Evolutionary conservation across 1,140 invertebrate species (phyloP), one percentile per base, ranked within the genome.

Genomic region (Lepidurus arcticus): DNA sequence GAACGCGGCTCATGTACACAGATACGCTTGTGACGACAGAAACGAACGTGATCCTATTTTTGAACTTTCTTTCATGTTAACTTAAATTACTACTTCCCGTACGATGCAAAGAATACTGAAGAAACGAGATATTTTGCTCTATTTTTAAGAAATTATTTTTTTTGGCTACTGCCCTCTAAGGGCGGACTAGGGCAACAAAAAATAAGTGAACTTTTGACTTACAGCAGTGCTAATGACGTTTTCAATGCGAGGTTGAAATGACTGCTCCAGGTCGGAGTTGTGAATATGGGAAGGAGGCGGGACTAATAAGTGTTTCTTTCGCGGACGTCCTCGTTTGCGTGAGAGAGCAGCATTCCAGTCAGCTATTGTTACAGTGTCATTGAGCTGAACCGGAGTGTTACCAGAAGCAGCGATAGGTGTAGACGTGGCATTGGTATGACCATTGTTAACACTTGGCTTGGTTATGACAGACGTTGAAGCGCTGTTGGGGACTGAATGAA

Each of bases 311-410:
- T 84, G 85, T 73, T 86, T 86, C 11, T 85, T 84, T 1, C 84
- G 84, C 7, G 84, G 83, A n/a, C 85, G 16, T 83, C 82, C 47
- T 81, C 80, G 24, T 85, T 84, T 2, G 84, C 85, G 80, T 85
- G 85, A 76, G 85, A 83, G 65, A 85, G 80, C 21, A 87, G 88
- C 84, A 82, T 88, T 84, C 82, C 86, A 78, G 85, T 87, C 81
- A 84, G 87, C 82, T 80, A 65, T 21, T 7, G 13, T 65, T 7
- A 13, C 53, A 3, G 53, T 7, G 53, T 65, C 53, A 21, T 65
- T 65, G 13, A 21, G 16, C 53, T 65, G 53, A 21, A 21, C 16
- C n/a, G 53, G n/a, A 16, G 16, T 21, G 16, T n/a, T 65, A 21
- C 16, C 53, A 7, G 13, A 65, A 13, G 13, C 8, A 21, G 1